Base-by-base conservation (phyloP, 2,113 vertebrate species). In the Suncus etruscus region DNA sequence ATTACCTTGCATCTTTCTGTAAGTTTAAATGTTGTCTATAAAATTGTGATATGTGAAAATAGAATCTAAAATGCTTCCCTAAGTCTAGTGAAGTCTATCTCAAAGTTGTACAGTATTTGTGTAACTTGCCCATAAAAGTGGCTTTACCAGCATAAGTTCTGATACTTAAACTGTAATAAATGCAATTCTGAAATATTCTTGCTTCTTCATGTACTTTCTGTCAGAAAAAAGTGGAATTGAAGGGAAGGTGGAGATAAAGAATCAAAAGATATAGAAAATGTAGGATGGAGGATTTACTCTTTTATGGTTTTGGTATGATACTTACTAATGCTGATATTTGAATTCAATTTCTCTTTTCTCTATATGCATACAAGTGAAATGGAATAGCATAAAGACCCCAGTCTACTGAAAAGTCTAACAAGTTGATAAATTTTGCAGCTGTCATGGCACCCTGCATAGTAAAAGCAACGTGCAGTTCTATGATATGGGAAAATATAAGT, bases 401-500 rank as follows among this genome's bases (percentile, higher is more conserved):
- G 11, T 47, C 58, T 48, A 63, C 54, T 45, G 74, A 89, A 72
- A 75, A 65, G 32, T 15, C 54, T 47, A 51, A 11, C 39, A 39
- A 74, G 11, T 8, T 27, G 76, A 87, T 87, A 48, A 75, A 77
- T 66, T 39, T 63, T 6, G 27, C 11, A 27, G 48, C 68, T 61
- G 61, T 77, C n/a, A 25, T 9, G 6, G 8, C 58, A 15, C 70
- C 39, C 15, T 32, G 16, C 61, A 32, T 50, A 27, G 39, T 50
- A 72, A 50, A 85, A 91, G 82, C 79, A 83, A 79, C 39, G 20
- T 45, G 48, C 54, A 48, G 24, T 91, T 78, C 61, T 82, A 31
- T 83, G 89, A 94, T 87, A 82, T 29, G 61, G 68, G 79, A 69
- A 92, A 95, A 84, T 39, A 50, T 69, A 88, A 89, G 25, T 87